phyloP scores from a whole-genome alignment of 2,113 vertebrate species.

The Uropsilus gracilis region DNA sequence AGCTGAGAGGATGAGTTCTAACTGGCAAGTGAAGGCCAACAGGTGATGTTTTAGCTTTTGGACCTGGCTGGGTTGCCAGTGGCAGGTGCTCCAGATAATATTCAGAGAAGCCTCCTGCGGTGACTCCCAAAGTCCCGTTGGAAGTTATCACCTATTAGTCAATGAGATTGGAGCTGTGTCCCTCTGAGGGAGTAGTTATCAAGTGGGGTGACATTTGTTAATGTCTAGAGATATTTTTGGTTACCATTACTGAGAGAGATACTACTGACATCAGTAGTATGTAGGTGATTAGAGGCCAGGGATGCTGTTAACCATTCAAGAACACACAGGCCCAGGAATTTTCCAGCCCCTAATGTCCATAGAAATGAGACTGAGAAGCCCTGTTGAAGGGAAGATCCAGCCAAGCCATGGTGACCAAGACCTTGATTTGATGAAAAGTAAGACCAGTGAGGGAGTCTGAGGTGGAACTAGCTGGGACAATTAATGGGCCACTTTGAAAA shows the following conservation, averaged over 20 bases:
- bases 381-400: background rate
- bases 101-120: no score
- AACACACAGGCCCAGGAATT: background rate
- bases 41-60: background rate
- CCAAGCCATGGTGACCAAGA: background rate
- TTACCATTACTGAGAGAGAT: background rate
- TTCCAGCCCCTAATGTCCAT: background rate
- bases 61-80: background rate
- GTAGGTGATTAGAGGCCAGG: background rate
- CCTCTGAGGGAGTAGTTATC: background rate
- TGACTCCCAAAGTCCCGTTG: background rate
- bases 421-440: background rate
- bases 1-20: background rate
- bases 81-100: no score
- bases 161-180: background rate
- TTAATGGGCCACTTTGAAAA: background rate
- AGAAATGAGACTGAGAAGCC: background rate
- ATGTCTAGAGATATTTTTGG: background rate
- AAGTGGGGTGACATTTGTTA: background rate
- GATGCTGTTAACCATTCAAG: background rate
- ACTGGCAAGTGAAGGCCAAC: background rate
- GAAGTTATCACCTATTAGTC: background rate
- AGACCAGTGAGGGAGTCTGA: background rate
- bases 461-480: background rate
- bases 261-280: background rate